A percentile compares a stretch with the other conserved stretches of the same genome.
Evolutionary conservation across 2,888 invertebrate genomes (phyloP).

Genomic region (Diabrotica balteata): DNA sequence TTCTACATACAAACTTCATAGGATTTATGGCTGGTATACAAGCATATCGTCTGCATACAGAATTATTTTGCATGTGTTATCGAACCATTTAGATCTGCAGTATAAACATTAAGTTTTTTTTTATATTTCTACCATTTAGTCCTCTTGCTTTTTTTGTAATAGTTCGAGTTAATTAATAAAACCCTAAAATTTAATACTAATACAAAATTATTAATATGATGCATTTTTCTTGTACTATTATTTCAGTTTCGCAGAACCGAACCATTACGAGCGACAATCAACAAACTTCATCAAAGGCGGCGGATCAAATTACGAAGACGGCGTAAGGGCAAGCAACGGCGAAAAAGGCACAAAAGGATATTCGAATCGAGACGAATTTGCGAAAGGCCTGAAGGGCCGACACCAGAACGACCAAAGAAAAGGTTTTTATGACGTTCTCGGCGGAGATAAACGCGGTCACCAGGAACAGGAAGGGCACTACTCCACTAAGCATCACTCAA

Average conservation of each 20-base stretch:
- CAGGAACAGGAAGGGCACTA: conserved; percentile 65
- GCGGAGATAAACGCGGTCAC: conserved; percentile 65
- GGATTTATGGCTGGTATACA: too few relatives aligned
- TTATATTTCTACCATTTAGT: too few relatives aligned
- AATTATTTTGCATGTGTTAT: too few relatives aligned
- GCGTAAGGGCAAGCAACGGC: conserved; percentile 63
- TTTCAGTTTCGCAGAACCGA: conserved; percentile 13
- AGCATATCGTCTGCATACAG: too few relatives aligned
- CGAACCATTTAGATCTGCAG: too few relatives aligned
- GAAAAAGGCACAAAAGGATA: conserved; percentile 67
- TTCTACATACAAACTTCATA: too few relatives aligned
- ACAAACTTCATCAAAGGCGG: conserved; percentile 49
- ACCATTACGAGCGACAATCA: conserved; percentile 21
- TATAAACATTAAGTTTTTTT: too few relatives aligned
- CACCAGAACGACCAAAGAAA: conserved; percentile 65
- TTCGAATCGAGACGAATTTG: conserved; percentile 62
- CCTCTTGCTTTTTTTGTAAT: too few relatives aligned
- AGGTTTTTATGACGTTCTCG: conserved; percentile 64
- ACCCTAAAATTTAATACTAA: too few relatives aligned
- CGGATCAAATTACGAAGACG: conserved; percentile 62
- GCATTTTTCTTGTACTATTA: conserved; percentile 1
- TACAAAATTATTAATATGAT: too few relatives aligned
- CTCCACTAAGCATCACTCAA: conserved; percentile 64
- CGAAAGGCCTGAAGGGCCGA: conserved; percentile 66
- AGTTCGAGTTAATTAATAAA: too few relatives aligned